Evolutionary conservation across 2,888 invertebrate species (phyloP).

Genomic region (Xanthorhoe spadicearia): DNA sequence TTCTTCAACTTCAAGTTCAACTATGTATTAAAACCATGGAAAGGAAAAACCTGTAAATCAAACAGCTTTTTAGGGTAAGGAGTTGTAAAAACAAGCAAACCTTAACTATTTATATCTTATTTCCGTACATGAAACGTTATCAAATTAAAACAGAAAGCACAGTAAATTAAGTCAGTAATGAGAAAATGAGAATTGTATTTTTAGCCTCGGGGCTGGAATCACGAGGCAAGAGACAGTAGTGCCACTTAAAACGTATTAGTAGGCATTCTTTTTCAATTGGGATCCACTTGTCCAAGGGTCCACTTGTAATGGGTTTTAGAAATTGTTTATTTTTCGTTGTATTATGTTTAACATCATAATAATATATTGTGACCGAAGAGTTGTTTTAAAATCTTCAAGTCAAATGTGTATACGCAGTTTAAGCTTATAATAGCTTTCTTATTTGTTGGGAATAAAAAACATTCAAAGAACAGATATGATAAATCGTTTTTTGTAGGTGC

Average conservation of each 20-base stretch:
- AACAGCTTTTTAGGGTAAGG: no score
- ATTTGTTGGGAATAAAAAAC: no score
- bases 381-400: no score
- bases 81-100: background rate
- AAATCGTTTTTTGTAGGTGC: no score
- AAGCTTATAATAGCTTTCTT: no score
- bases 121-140: background rate
- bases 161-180: background rate
- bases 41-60: no score
- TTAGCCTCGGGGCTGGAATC: background rate
- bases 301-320: background rate
- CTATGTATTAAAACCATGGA: no score
- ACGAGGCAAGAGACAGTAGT: background rate
- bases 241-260: slow-evolving; percentile 2
- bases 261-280: background rate
- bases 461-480: no score
- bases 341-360: background rate
- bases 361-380: no score
- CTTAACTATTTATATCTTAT: background rate
- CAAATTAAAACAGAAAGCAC: background rate
- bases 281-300: background rate
- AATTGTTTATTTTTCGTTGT: background rate
- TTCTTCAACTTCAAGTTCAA: no score
- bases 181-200: slow-evolving; percentile 1
- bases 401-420: no score